Conservation (phyloP, 2,113 vertebrate species). For the Daubentonia madagascariensis region DNA sequence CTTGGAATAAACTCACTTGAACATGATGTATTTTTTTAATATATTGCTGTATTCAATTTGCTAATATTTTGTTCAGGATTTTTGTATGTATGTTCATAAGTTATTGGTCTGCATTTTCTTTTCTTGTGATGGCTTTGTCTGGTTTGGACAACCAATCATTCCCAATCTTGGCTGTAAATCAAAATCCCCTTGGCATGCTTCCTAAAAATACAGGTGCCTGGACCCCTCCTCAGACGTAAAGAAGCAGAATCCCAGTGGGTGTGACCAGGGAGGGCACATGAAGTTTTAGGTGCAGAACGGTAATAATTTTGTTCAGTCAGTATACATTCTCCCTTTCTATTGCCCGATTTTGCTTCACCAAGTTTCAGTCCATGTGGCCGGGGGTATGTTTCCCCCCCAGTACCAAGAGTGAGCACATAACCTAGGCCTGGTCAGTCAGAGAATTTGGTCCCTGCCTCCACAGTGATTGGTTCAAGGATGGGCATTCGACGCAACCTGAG, state of each 20-base stretch:
- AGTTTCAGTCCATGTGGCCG: neutral
- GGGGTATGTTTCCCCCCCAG: neutral
- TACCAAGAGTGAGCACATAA: neutral
- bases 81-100: neutral
- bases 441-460: neutral
- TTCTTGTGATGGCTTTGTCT: neutral
- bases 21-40: neutral
- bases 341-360: neutral
- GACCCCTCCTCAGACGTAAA: neutral
- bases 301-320: neutral
- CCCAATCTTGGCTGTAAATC: slow-evolving; percentile 26
- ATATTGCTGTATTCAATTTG: neutral
- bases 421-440: neutral
- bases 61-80: neutral
- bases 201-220: slow-evolving; percentile 42
- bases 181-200: slow-evolving; percentile 21
- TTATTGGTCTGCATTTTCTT: neutral
- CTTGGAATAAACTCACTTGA: neutral
- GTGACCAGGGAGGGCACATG: neutral
- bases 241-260: neutral
- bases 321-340: neutral
- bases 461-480: neutral
- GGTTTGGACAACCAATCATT: neutral
- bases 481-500: neutral
- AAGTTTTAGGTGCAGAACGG: neutral